Evolutionary conservation across 1,140 invertebrate species (phyloP).

Genomic region (Drosophila fuyamai): DNA sequence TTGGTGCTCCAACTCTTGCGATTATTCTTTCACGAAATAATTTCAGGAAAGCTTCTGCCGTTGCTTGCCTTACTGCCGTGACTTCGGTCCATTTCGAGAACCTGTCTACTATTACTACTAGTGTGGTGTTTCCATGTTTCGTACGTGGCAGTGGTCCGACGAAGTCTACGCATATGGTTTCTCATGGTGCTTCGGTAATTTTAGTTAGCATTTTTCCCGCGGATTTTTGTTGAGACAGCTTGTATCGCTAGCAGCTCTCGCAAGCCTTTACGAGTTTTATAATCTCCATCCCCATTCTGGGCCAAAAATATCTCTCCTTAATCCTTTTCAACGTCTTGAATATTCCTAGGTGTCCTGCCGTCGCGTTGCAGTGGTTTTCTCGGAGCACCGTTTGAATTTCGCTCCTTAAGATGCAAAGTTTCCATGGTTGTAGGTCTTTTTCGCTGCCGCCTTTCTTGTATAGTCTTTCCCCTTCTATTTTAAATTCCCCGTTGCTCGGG

Average conservation of each 20-base stretch:
- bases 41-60: not conserved
- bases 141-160: not conserved
- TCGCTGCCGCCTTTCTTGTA: too few relatives aligned
- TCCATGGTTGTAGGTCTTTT: too few relatives aligned
- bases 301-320: too few relatives aligned
- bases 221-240: not conserved
- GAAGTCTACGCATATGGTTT: constrained; percentile 4
- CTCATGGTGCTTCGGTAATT: not conserved
- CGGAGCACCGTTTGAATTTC: too few relatives aligned
- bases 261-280: too few relatives aligned
- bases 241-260: not conserved
- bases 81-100: not conserved
- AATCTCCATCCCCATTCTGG: too few relatives aligned
- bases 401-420: too few relatives aligned
- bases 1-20: not conserved
- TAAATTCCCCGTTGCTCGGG: too few relatives aligned
- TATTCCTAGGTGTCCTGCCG: too few relatives aligned
- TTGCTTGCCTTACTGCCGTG: not conserved
- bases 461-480: too few relatives aligned
- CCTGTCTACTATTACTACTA: not conserved
- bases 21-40: not conserved
- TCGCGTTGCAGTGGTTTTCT: too few relatives aligned
- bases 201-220: not conserved
- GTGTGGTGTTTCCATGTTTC: not conserved
- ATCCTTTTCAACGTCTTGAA: too few relatives aligned